A percentile compares a stretch with the other conserved stretches of the same genome.
phyloP scores from a whole-genome alignment of 2,888 invertebrate species.

The Chrysodeixis includens region DNA sequence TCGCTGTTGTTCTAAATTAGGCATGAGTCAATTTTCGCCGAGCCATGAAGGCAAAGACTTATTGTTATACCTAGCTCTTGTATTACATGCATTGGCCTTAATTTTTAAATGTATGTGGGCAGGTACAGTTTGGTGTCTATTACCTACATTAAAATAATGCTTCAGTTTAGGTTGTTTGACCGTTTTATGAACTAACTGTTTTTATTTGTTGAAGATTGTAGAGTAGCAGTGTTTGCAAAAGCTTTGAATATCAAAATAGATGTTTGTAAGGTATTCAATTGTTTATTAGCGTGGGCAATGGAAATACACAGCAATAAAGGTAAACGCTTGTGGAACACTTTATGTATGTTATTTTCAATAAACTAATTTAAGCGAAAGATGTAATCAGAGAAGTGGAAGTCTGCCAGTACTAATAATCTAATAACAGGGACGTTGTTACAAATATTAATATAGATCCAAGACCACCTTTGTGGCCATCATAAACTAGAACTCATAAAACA shows the following conservation, averaged over 20 bases:
- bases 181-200: background rate
- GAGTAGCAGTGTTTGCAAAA: background rate
- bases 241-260: too few relatives aligned
- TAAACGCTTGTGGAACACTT: too few relatives aligned
- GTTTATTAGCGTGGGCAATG: too few relatives aligned
- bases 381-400: constrained; percentile 15
- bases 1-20: constrained; percentile 50
- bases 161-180: background rate
- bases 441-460: constrained; percentile 34
- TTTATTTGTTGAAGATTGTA: background rate
- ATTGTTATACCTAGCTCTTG: constrained; percentile 25
- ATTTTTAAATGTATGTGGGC: constrained; percentile 28
- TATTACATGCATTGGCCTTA: constrained; percentile 39
- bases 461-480: constrained; percentile 39
- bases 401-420: constrained; percentile 30
- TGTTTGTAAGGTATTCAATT: too few relatives aligned
- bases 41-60: constrained; percentile 25
- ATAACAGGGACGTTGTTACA: constrained; percentile 13
- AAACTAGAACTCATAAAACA: constrained; percentile 59
- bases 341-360: background rate
- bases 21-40: constrained; percentile 36
- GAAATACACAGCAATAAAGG: too few relatives aligned
- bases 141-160: constrained; percentile 3
- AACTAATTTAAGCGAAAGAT: background rate
- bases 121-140: background rate